phyloP scores from a whole-genome alignment of 2,888 invertebrate species.

The Endotricha flammealis region DNA sequence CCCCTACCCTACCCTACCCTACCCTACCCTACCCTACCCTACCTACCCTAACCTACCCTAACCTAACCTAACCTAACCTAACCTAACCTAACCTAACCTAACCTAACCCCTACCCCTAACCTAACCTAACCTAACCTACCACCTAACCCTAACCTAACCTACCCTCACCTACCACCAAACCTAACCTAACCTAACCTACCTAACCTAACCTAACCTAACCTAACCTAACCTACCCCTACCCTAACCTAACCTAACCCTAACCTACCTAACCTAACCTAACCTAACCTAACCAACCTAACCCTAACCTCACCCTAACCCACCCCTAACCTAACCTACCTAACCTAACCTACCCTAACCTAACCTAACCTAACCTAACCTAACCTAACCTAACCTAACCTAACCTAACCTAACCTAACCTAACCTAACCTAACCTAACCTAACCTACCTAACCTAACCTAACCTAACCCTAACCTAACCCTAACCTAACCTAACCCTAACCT shows the following conservation, averaged over 20 bases:
- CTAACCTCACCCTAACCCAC: too few species aligned
- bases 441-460: too few species aligned
- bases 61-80: background rate
- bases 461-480: too few species aligned
- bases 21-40: background rate
- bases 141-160: slow-evolving; percentile 15
- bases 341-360: too few species aligned
- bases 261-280: too few species aligned
- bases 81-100: slow-evolving; percentile 13
- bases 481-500: too few species aligned
- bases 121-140: slow-evolving; percentile 14
- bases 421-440: slow-evolving; percentile 15
- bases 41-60: too few species aligned
- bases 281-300: too few species aligned
- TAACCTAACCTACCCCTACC: too few species aligned
- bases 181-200: too few species aligned
- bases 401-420: slow-evolving; percentile 14
- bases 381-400: slow-evolving; percentile 10
- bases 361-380: slow-evolving; percentile 10
- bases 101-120: slow-evolving; percentile 16
- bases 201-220: too few species aligned
- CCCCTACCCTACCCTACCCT: background rate
- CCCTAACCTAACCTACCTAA: slow-evolving; percentile 14
- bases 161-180: slow-evolving; percentile 14
- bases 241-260: too few species aligned